These are phyloP conservation scores for Agelaius tricolor DNA, from an alignment of 2,113 vertebrate genomes.

Conservation along the genomic window DNA sequence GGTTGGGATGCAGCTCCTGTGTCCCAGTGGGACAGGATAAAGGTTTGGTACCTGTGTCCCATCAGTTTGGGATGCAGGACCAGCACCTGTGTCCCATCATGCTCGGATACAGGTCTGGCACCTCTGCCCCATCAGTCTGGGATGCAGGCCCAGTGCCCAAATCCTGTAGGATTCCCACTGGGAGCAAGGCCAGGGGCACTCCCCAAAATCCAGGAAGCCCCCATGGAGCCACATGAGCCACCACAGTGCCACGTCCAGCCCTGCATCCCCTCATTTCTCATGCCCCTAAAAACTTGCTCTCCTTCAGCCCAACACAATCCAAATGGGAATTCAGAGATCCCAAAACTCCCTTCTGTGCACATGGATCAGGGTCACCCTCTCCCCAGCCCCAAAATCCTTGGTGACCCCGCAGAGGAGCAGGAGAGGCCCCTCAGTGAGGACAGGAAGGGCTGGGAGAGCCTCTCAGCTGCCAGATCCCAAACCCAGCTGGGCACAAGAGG, in stretches of 20 bases:
- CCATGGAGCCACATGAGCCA: accelerated
- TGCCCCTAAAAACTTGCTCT: background rate
- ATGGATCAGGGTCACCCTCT: accelerated
- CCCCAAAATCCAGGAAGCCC: background rate
- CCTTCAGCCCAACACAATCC: accelerated
- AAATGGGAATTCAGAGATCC: background rate
- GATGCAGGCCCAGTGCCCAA: background rate
- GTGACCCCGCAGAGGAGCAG: background rate
- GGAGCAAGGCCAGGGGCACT: no score
- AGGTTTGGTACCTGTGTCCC: background rate
- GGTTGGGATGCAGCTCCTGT: no score
- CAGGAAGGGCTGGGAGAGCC: background rate
- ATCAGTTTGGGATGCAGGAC: no score
- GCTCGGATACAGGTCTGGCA: accelerated
- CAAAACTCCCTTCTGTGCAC: accelerated
- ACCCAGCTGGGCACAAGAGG: background rate
- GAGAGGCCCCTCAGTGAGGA: background rate
- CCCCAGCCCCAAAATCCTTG: background rate
- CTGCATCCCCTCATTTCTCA: background rate
- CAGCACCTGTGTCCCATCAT: accelerated
- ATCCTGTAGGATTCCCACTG: accelerated
- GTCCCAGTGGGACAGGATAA: no score
- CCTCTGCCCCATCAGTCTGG: background rate
- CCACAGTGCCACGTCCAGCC: accelerated
- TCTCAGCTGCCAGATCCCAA: background rate